Evolutionary conservation across 2,797 vertebrate species (phyloP), one percentile per base, ranked within the genome.

Genomic region (Psittacula derbiana): DNA sequence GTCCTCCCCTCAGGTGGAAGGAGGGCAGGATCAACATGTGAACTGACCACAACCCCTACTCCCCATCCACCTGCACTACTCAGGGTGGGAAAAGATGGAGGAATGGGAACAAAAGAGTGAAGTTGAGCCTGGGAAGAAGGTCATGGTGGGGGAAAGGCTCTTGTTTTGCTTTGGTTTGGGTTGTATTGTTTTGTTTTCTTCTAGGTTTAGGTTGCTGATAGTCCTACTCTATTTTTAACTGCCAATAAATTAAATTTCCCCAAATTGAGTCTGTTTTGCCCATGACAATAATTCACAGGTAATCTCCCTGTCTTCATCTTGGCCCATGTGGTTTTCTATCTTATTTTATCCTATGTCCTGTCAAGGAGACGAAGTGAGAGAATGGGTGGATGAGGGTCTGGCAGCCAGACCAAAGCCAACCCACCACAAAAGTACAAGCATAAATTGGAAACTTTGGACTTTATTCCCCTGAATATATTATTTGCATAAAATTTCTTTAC

Each of bases 31-130:
- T 20, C 6, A 30, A 62, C 27, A 19, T 6, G 20, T 62, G 30
- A 30, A 5, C 31, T 25, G 67, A 49, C 12, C 2, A 4, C 17
- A 16, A 6, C 2, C 15, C 15, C 3, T 3, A 10, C 44, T 40
- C 14, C 5, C 2, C 25, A 8, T 24, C 20, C 24, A 5, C 6
- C 10, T 23, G 18, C 1, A 3, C 20, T 2, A 0, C 16, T 57
- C 2, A 0, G 11, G 16, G 16, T 0, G 1, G 8, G 4, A 69
- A 5, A 62, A 62, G 11, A 10, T 30, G 23, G 36, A 80, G 24
- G 17, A 69, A 9, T 2, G 7, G 23, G 33, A 58, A 36, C 23
- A 58, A 65, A 71, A 10, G 33, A 60, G 7, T 66, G 31, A 81
- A n/a, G 11, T 5, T 52, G 18, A 58, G 13, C 31, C 23, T 53